These are phyloP conservation scores for Gadus chalcogrammus DNA, from an alignment of 2,113 vertebrate species.

Conservation along the genomic window DNA sequence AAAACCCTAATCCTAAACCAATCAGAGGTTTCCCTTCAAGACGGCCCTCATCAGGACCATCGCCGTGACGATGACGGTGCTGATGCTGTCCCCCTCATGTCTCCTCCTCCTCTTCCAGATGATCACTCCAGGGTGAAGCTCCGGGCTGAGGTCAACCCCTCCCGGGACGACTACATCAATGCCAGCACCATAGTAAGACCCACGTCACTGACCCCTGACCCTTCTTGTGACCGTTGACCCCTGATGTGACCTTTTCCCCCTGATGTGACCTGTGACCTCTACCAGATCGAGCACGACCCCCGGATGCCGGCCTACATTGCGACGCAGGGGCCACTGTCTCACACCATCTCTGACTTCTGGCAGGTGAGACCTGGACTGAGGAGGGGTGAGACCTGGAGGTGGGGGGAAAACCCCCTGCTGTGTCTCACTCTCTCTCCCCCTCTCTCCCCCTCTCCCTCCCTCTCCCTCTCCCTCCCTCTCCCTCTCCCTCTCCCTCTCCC, in stretches of 20 bases:
- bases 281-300: slow-evolving; percentile 94
- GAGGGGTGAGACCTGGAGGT: too few species aligned
- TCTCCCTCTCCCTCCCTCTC: too few species aligned
- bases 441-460: too few species aligned
- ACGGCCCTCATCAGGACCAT: too few species aligned
- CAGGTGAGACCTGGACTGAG: slow-evolving; percentile 72
- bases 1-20: too few species aligned
- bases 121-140: slow-evolving; percentile 92
- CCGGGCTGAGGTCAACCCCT: slow-evolving; percentile 87
- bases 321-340: slow-evolving; percentile 91
- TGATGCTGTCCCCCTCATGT: not conserved
- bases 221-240: not conserved
- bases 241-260: slow-evolving; percentile 2
- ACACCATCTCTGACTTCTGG: slow-evolving; percentile 99
- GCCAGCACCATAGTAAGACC: slow-evolving; percentile 90
- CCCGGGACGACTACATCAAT: slow-evolving; percentile 93
- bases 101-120: slow-evolving; percentile 67
- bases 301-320: slow-evolving; percentile 97
- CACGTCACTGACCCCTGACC: too few species aligned
- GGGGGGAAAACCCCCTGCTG: too few species aligned
- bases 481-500: too few species aligned
- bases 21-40: too few species aligned
- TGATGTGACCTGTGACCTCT: not conserved
- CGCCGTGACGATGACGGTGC: not conserved
- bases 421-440: too few species aligned